A percentile compares a stretch with the other conserved stretches of the same genome.
phyloP scores from a whole-genome alignment of 2,797 vertebrate genomes.

The Numenius phaeopus region DNA sequence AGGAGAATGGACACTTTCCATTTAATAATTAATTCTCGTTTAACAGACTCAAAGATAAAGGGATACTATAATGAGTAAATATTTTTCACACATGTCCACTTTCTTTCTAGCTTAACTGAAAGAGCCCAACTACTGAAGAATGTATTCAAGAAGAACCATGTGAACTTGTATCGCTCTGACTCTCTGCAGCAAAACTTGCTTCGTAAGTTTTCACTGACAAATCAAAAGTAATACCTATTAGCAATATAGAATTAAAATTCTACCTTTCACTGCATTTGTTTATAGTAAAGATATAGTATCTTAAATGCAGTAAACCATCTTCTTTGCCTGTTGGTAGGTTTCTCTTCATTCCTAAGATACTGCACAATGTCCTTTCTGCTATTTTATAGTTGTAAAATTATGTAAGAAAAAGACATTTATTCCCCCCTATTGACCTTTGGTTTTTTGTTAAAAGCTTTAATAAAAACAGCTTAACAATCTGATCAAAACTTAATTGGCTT shows the following conservation, averaged over 20 bases:
- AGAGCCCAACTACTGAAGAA: constrained; percentile 98
- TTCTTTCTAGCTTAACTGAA: constrained; percentile 90
- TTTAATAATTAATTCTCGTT: not conserved
- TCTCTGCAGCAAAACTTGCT: constrained; percentile 96
- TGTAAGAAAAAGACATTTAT: not conserved
- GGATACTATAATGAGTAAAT: not conserved
- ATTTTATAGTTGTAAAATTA: not conserved
- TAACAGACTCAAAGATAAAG: not conserved
- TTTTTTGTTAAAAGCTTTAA: not conserved
- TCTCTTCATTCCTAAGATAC: not conserved
- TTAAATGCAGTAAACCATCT: not conserved
- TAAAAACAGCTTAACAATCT: not conserved
- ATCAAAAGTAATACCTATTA: not conserved
- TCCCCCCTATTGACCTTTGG: not conserved
- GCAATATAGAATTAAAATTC: not conserved
- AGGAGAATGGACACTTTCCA: not conserved
- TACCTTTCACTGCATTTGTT: not conserved
- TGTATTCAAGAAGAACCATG: constrained; percentile 98
- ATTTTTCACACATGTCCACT: constrained; percentile 26
- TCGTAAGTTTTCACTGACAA: constrained; percentile 85
- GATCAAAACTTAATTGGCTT: not conserved
- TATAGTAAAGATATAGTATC: not conserved
- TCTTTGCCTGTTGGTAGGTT: not conserved
- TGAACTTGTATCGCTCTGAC: constrained; percentile 93
- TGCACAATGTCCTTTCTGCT: not conserved